Percentiles rank a stretch among this genome's conserved stretches.
Evolutionary conservation across 2,888 invertebrate genomes (phyloP).

Genomic region (Apamea crenata): DNA sequence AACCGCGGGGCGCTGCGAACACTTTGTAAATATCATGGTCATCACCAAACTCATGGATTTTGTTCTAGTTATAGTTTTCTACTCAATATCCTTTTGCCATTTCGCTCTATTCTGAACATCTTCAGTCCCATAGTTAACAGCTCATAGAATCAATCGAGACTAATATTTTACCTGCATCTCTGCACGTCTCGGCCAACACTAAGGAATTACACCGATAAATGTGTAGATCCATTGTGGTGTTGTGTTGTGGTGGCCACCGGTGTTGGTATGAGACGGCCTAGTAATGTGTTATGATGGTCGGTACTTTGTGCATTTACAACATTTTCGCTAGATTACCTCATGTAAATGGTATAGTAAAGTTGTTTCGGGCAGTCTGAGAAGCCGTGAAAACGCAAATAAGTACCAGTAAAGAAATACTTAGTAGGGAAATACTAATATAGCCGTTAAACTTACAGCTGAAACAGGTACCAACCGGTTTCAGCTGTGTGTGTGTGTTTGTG

Average conservation of each 20-base stretch:
- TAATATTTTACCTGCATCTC: not conserved
- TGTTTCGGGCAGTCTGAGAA: not conserved
- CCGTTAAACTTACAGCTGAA: not conserved
- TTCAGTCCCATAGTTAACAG: not conserved
- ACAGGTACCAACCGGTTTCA: not conserved
- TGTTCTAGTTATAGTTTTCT: not conserved
- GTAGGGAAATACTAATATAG: not conserved
- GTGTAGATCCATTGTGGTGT: not conserved
- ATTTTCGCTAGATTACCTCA: not conserved
- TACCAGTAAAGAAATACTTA: not conserved
- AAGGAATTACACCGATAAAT: conserved; percentile 13
- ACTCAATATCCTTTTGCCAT: not conserved
- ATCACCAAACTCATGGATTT: not conserved
- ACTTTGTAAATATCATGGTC: not conserved
- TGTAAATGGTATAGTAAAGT: not conserved
- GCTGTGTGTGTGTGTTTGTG: too few relatives aligned
- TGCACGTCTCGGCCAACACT: conserved; percentile 1
- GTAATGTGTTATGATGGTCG: conserved; percentile 1
- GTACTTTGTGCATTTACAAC: not conserved
- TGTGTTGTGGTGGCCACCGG: conserved; percentile 12
- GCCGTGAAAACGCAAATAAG: not conserved
- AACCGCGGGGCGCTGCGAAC: too few relatives aligned
- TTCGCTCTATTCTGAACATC: not conserved
- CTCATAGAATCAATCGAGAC: not conserved
- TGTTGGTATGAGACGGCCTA: conserved; percentile 13